Evolutionary conservation across 1,140 invertebrate species (phyloP), one percentile per base, ranked within the genome.

Genomic region (Drosophila kurseongensis): DNA sequence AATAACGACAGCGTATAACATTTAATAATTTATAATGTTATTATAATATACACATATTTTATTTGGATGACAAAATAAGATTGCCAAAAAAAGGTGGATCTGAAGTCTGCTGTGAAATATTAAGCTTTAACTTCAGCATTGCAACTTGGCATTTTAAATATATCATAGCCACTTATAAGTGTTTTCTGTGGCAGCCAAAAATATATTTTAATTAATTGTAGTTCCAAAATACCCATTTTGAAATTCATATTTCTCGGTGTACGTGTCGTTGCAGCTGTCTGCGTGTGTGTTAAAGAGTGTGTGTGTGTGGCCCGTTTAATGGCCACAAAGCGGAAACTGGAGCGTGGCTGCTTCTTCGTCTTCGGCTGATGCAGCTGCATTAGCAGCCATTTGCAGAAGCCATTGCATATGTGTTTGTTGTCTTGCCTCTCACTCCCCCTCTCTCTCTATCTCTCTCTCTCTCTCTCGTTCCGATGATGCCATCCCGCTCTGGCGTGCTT

Each of bases 311-410:
- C 47, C 71, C 84, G 80, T 84, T 89, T 84, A 88, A 84, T 89
- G 68, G 84, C 84, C 84, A 89, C 84, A 88, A 84, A 89, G 77
- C 80, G 84, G 84, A 88, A 88, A 88, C 76, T 83, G 84, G 84
- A 88, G 84, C 84, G 80, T 88, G 80, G 80, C 76, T 80, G 72
- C 61, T 84, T 63, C 72, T 76, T 65, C 51, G 36, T 41, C 55
- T 55, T 65, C 63, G 60, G 76, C 77, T 76, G 63, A 67, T 69
- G 67, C 67, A 57, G 79, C 78, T 89, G 83, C 83, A 88, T 88
- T 88, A 89, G 84, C 84, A 79, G 79, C 84, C 82, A 82, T 88
- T 86, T 86, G 78, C 82, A 81, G 82, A 68, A 75, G 81, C 75
- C 75, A 86, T 88, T 88, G 60, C 42, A 29, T 62, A 55, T 56